phyloP scores from a whole-genome alignment of 2,888 invertebrate genomes.

The Anorthoa munda region DNA sequence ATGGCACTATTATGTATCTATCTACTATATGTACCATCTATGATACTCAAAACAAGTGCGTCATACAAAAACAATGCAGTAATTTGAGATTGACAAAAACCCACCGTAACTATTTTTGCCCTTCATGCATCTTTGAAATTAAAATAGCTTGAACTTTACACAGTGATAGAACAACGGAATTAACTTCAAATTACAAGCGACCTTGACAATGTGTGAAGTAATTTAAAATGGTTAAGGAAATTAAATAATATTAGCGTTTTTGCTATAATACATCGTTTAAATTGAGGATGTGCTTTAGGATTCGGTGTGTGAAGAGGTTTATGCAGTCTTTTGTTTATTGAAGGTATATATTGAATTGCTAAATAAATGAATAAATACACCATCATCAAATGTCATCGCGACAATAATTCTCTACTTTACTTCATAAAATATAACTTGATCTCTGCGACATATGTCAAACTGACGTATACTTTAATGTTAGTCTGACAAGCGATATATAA shows the following conservation, averaged over 20 bases:
- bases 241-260: conserved; percentile 48
- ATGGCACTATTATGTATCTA: too few relatives aligned
- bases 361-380: too few relatives aligned
- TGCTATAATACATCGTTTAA: conserved; percentile 45
- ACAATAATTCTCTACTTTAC: too few relatives aligned
- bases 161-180: conserved; percentile 46
- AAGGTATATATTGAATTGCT: background rate
- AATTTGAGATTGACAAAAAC: background rate
- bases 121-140: conserved; percentile 40
- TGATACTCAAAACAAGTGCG: too few relatives aligned
- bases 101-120: background rate
- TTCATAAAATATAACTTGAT: too few relatives aligned
- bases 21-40: too few relatives aligned
- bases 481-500: too few relatives aligned
- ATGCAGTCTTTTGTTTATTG: background rate
- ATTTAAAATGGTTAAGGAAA: conserved; percentile 60
- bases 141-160: conserved; percentile 57
- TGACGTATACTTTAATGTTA: too few relatives aligned
- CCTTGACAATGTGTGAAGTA: conserved; percentile 59
- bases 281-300: conserved; percentile 55
- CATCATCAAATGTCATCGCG: background rate
- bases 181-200: conserved; percentile 44
- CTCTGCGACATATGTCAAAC: too few relatives aligned
- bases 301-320: conserved; percentile 18
- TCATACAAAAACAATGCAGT: background rate